Evolutionary conservation across 2,888 invertebrate species (phyloP), one percentile per base, ranked within the genome.

Genomic region (Alloplasta piceator): DNA sequence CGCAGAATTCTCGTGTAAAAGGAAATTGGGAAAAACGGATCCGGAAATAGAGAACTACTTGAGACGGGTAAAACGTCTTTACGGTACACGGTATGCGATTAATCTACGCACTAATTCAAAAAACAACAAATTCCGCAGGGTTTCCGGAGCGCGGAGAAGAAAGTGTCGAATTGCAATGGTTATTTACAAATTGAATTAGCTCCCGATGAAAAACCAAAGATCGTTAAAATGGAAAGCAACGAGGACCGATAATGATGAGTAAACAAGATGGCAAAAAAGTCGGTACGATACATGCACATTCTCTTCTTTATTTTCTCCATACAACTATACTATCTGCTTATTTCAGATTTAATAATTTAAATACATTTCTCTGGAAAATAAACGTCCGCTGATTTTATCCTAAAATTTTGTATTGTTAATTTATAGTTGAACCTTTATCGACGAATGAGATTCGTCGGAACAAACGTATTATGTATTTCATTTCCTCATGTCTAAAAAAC

Each of bases 1-100:
- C 4, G 50, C 83, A 10, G 89, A 91, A 83, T 92, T 92, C 82
- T 85, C 84, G 12, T 50, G 81, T 50, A 89, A 87, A 67, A 91
- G 87, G 66, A 91, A 89, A 75, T 78, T 88, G 41, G 87, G 83
- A 12, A 91, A 89, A 68, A 80, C 64, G 5, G 82, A 90, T 88
- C 86, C 90, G n/a, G 81, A 85, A 46, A 78, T 90, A 38, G 87
- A 89, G 41, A 78, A 80, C n/a, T 82, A 87, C 68, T 78, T 92
- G 41, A 84, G 86, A 87, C 79, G 83, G 71, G 90, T 91, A 80
- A 70, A 39, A 10, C 50, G 46, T 38, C 14, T n/a, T 68, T 16
- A 68, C 1, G 5, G 26, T 6, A 67, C 10, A 26, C n/a, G 4
- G 52, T 3, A 2, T 50, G 1, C 36, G n/a, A 50, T 14, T n/a